Evolutionary conservation across 2,888 invertebrate species (phyloP).

Genomic region (Eupelmus urozonus): DNA sequence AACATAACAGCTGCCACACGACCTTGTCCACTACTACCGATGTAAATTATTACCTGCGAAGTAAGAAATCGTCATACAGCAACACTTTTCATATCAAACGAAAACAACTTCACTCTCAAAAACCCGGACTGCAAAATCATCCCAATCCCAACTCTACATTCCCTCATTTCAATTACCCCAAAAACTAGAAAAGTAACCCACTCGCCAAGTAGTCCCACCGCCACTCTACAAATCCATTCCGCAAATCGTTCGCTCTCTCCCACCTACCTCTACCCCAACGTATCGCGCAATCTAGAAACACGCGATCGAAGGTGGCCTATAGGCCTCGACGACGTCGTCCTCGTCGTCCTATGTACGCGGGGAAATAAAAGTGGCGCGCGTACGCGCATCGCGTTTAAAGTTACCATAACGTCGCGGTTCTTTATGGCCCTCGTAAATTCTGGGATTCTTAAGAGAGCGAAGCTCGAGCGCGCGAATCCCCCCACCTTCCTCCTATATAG

Average conservation of each 20-base stretch:
- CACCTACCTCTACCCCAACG: not conserved
- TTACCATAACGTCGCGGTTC: constrained; percentile 57
- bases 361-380: constrained; percentile 54
- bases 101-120: too few species aligned
- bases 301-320: constrained; percentile 13
- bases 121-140: not conserved
- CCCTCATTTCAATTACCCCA: not conserved
- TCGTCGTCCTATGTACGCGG: too few species aligned
- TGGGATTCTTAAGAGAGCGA: constrained; percentile 55
- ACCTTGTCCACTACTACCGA: too few species aligned
- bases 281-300: constrained; percentile 10
- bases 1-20: too few species aligned
- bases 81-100: too few species aligned
- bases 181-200: not conserved
- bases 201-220: not conserved
- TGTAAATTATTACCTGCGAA: too few species aligned
- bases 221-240: constrained; percentile 27
- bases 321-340: too few species aligned
- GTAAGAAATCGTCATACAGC: too few species aligned
- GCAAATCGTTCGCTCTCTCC: not conserved
- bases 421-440: constrained; percentile 59
- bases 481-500: not conserved
- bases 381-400: constrained; percentile 54
- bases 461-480: constrained; percentile 41
- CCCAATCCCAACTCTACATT: not conserved